These are phyloP conservation scores for Columba janthina DNA, from an alignment of 2,113 vertebrate genomes.

Conservation along the genomic window DNA sequence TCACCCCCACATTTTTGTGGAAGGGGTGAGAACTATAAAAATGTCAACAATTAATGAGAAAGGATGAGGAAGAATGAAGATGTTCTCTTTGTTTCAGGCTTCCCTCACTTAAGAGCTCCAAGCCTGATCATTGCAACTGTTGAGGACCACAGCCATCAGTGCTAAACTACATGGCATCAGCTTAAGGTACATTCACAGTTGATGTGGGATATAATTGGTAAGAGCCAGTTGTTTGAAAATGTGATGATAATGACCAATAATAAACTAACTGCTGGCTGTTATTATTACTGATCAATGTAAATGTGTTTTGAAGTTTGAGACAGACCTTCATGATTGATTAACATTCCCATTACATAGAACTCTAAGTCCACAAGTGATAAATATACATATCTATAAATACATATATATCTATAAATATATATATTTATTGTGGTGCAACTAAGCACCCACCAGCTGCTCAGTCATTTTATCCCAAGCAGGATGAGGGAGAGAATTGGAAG, in stretches of 20 bases:
- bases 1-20: neutral
- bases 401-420: too few relatives aligned
- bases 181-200: neutral
- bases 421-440: neutral
- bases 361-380: neutral
- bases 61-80: neutral
- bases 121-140: neutral
- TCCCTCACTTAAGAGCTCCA: neutral
- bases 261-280: neutral
- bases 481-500: neutral
- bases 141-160: neutral
- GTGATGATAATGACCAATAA: neutral
- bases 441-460: neutral
- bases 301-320: neutral
- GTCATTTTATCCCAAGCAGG: neutral
- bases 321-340: neutral
- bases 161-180: neutral
- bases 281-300: neutral
- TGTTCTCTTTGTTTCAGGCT: fast-evolving
- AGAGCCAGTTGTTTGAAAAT: neutral
- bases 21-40: neutral
- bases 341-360: neutral
- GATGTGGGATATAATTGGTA: neutral
- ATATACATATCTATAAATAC: neutral
- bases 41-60: neutral